Base-by-base conservation (phyloP, 2,888 invertebrate species). In the Acanthosoma haemorrhoidale region DNA sequence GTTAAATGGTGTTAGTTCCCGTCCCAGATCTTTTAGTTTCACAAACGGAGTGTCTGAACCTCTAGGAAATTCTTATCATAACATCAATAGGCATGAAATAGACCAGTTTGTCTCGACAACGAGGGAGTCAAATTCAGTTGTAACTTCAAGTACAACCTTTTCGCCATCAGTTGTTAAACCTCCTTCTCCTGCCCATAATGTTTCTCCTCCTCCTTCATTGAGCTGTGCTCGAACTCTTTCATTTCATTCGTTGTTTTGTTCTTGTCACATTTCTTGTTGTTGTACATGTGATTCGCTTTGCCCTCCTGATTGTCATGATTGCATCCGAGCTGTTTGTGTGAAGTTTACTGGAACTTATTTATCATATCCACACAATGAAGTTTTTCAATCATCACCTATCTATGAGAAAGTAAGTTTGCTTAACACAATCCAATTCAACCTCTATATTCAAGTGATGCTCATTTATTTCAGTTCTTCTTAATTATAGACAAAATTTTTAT, bases 281-380 rank as follows among this genome's bases (percentile, higher is more conserved):
- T 85, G 85, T 81, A 84, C 83, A 82, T 86, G 86, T 80, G 84
- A 83, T 78, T 82, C 83, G 79, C 79, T 84, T 77, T 85, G 84
- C 80, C 83, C 85, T 76, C 78, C 83, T 85, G 87, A 86, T 80
- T 86, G 87, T 80, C 84, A 85, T 79, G 83, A 84, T 77, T 86
- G 86, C 80, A 85, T 85, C 82, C 86, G 86, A 81, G 81, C 81
- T 78, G 82, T 83, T 76, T 86, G 86, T 80, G 79, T 80, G 72
- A 79, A 81, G 36, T 80, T 80, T 76, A 78, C 80, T 74, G 76
- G 78, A 75, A 78, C 78, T 71, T 79, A 80, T 76, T 75, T 76
- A 72, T 82, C 81, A 78, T 81, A 80, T 60, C 57, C 71, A 11
- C 68, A 68, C 29, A 68, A 31, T 31, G 78, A 81, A 80, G 77